These are phyloP conservation scores for Probosciger aterrimus DNA, from an alignment of 2,113 vertebrate species.

Conservation along the genomic window DNA sequence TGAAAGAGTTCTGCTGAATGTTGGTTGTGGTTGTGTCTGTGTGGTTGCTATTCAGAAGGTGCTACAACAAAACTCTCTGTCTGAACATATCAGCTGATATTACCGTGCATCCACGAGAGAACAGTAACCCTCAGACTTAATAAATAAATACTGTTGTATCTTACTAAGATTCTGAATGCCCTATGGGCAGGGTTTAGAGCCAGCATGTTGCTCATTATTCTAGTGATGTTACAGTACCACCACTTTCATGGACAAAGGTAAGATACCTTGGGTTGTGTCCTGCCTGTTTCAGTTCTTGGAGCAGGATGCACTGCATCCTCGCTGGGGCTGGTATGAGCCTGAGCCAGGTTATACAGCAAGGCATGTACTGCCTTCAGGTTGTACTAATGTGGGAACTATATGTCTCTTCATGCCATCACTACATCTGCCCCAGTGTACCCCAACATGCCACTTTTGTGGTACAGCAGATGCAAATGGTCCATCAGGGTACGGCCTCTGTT, in stretches of 20 bases:
- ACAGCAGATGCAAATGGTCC: background rate
- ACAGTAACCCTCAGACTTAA: background rate
- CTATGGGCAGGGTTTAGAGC: background rate
- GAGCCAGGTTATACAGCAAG: background rate
- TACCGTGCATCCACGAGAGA: background rate
- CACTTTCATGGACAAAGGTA: background rate
- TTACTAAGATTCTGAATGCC: background rate
- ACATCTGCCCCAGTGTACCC: background rate
- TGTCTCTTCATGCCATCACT: background rate
- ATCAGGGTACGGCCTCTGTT: background rate
- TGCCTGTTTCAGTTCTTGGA: background rate
- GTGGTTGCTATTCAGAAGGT: background rate
- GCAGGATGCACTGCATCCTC: background rate
- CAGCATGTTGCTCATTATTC: background rate
- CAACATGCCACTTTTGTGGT: fast-evolving
- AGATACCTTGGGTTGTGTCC: background rate
- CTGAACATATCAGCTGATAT: background rate
- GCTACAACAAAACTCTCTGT: background rate
- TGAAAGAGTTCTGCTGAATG: background rate
- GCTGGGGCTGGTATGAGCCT: background rate
- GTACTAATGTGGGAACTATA: background rate
- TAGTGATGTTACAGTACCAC: background rate
- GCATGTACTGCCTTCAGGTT: background rate
- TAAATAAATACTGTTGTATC: background rate
- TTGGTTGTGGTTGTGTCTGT: background rate